These are phyloP conservation scores for Tauraco hartlaubi DNA, from an alignment of 2,797 vertebrate species.

Conservation along the genomic window DNA sequence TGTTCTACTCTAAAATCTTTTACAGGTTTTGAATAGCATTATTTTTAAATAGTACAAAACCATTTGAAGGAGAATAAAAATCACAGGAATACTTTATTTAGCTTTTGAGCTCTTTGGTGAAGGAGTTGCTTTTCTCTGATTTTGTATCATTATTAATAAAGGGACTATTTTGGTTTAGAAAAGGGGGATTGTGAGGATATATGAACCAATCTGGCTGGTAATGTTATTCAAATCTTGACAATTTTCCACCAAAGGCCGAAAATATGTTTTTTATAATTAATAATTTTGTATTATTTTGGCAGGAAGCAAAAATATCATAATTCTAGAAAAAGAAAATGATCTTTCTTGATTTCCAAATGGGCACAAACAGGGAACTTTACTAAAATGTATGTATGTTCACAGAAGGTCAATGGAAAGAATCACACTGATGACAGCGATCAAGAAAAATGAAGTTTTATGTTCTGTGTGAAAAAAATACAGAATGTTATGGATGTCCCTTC, in stretches of 20 bases:
- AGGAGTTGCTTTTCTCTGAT: neutral
- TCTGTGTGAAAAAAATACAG: neutral
- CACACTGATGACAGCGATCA: neutral
- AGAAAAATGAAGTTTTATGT: neutral
- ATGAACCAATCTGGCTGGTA: neutral
- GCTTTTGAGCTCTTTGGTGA: neutral
- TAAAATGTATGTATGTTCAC: neutral
- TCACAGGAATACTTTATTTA: neutral
- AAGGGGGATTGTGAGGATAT: neutral
- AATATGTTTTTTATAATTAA: neutral
- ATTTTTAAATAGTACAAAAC: neutral
- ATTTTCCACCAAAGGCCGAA: neutral
- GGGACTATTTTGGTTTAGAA: neutral
- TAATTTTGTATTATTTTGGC: neutral
- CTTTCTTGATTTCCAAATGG: neutral
- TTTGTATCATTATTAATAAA: neutral
- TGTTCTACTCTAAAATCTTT: neutral
- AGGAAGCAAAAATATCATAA: neutral
- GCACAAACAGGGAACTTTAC: neutral
- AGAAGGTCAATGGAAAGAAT: neutral
- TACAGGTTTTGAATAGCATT: neutral
- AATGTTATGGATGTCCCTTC: neutral
- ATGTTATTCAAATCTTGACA: neutral
- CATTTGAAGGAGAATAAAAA: neutral
- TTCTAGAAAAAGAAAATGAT: neutral